Evolutionary conservation across 2,888 invertebrate genomes (phyloP), one percentile per base, ranked within the genome.

Genomic region (Apamea anceps): DNA sequence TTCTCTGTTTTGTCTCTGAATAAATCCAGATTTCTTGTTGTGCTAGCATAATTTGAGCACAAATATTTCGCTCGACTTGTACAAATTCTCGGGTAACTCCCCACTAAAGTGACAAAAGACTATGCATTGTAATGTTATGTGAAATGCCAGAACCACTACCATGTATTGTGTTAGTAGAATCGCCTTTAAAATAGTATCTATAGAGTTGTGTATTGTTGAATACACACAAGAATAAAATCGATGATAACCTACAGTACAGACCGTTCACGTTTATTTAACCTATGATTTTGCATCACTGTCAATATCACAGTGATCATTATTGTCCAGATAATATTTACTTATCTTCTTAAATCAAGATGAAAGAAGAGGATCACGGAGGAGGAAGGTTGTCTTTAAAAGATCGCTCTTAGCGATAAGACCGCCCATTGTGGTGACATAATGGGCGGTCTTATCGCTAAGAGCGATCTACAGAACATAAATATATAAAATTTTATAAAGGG

Each of bases 111-210:
- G 91, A 89, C 90, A 88, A 90, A 92, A 90, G 91, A 91, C 91
- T 90, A 91, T 89, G 91, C 91, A 92, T 91, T 90, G 90, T 91
- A 88, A 91, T 91, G 86, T 86, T 87, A 87, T 81, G 88, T 90
- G 84, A 87, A 84, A 84, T 88, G 82, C 76, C 77, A 77, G 62
- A 28, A 72, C 74, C 79, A 78, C 85, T 89, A 91, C 90, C 72
- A 87, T 48, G 48, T 65, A 82, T 75, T 75, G 65, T 62, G 42
- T 42, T 15, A 68, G 12, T 15, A 1, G 6, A 62, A 15, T 75
- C 51, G 51, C n/a, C 6, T 42, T 25, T 42, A 42, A 42, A 18
- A 54, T 25, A 4, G 15, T 21, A 62, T 28, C 4, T 28, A 4
- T 4, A 48, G 7, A 48, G n/a, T 37, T 67, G 15, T 48, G 0